Conservation (phyloP, 1,140 invertebrate genomes). For the Acromyrmex heyeri region DNA sequence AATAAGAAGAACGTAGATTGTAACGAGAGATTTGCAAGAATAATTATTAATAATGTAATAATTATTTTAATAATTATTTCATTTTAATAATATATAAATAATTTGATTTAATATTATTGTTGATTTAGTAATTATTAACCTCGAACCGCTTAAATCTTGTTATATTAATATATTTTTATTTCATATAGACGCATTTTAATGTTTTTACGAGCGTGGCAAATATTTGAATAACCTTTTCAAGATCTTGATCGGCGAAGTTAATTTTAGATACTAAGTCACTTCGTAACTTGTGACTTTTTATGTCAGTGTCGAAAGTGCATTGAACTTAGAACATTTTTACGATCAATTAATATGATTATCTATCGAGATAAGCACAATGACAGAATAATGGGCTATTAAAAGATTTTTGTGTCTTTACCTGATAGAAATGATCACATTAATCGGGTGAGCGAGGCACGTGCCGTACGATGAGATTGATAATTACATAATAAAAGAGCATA, state of each 20-base stretch:
- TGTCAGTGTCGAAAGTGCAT: not conserved
- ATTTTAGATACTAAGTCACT: not conserved
- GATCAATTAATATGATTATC: slow-evolving; percentile 7
- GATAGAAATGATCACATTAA: slow-evolving; percentile 35
- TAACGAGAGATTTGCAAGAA: not conserved
- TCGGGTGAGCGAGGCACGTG: slow-evolving; percentile 20
- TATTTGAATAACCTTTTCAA: slow-evolving; percentile 20
- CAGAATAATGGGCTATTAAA: not conserved
- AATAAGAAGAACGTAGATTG: not conserved
- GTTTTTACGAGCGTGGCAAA: not conserved
- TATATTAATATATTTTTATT: not conserved
- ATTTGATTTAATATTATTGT: too few species aligned
- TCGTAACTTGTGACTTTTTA: slow-evolving; percentile 12
- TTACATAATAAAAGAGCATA: slow-evolving; percentile 57
- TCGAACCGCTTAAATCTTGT: not conserved
- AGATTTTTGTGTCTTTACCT: slow-evolving; percentile 17
- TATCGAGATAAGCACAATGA: not conserved
- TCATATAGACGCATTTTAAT: not conserved
- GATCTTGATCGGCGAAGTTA: not conserved
- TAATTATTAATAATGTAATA: not conserved
- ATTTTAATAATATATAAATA: too few species aligned
- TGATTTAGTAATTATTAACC: too few species aligned
- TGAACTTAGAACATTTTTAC: slow-evolving; percentile 10
- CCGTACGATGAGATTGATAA: slow-evolving; percentile 1
- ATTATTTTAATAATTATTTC: too few species aligned